Base-by-base conservation (phyloP, 2,888 invertebrate genomes). In the Taphrorychus bicolor region DNA sequence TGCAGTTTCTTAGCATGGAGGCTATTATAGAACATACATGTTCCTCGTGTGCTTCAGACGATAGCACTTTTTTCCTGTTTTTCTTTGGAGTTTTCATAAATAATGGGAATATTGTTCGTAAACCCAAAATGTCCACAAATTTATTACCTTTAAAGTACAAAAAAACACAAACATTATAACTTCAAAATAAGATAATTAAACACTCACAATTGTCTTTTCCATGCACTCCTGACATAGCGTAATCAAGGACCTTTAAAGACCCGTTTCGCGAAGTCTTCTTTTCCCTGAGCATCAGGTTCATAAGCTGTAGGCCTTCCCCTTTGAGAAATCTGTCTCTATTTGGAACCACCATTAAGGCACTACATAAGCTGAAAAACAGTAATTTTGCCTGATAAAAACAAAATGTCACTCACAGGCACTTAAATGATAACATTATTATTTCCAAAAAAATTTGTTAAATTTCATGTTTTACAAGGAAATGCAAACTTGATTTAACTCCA, bases 31-130 rank as follows among this genome's bases (percentile, higher is more conserved):
- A 96, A 16, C 93, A 88, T 0, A 97, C 95, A 82, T 97, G 95
- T 83, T 98, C 95, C 87, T 97, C 97, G 76, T 97, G 93, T 79
- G 97, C 95, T 78, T 95, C 94, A 0, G 91, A 87, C 4, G 93
- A 91, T 7, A 95, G 83, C 52, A 94, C 85, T 65, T 73, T 89
- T 78, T 91, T 91, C 68, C 91, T 86, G 75, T 89, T 89, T 76
- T 92, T 89, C 76, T 93, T 93, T 0, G 99, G 99, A 0, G 98
- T 98, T 84, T 98, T 97, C 98, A 99, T 98, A 80, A 98, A 99
- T 0, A 99, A 84, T 0, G 99, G 99, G 83, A 99, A 99, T 69
- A 99, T 92, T 3, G 97, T 97, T 51, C 98, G 86, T 11, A 99
- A 85, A 0, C 99, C 97, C 19, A 98, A 86, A 76, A 98, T 98